Conservation (phyloP, 2,797 vertebrate genomes). For the Glyptemys insculpta region DNA sequence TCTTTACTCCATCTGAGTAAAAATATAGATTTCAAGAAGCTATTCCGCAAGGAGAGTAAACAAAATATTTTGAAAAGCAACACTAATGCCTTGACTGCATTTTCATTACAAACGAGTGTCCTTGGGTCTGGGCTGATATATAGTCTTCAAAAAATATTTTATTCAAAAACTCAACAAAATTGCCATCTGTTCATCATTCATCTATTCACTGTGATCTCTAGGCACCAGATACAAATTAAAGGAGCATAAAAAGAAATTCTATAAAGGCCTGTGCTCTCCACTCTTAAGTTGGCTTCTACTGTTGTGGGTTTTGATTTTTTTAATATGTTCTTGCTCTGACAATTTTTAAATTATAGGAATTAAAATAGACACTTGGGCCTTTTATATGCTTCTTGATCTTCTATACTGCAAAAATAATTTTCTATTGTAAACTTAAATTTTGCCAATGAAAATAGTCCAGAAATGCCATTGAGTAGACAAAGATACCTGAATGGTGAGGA, state of each 20-base stretch:
- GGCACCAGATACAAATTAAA: neutral
- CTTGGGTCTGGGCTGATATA: neutral
- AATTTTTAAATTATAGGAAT: conserved; percentile 18
- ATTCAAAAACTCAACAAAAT: neutral
- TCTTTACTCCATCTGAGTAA: neutral
- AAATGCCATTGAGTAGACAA: conserved; percentile 19
- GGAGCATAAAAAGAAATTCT: neutral
- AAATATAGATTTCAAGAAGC: conserved; percentile 20
- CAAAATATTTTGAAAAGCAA: neutral
- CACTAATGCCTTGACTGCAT: neutral
- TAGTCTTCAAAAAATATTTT: neutral
- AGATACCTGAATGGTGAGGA: conserved; percentile 26
- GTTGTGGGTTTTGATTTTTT: neutral
- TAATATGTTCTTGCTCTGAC: neutral
- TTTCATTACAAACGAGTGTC: neutral
- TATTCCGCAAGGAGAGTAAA: neutral
- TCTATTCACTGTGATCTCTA: neutral
- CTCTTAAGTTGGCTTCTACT: conserved; percentile 17
- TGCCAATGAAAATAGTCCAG: neutral
- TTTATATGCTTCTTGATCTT: neutral
- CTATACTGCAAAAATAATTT: neutral
- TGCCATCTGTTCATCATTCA: neutral
- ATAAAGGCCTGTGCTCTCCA: neutral
- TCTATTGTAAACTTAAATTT: conserved; percentile 22
- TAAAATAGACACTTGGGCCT: neutral